These are phyloP conservation scores for Galago senegalensis DNA, from an alignment of 2,797 vertebrate genomes.

Conservation along the genomic window DNA sequence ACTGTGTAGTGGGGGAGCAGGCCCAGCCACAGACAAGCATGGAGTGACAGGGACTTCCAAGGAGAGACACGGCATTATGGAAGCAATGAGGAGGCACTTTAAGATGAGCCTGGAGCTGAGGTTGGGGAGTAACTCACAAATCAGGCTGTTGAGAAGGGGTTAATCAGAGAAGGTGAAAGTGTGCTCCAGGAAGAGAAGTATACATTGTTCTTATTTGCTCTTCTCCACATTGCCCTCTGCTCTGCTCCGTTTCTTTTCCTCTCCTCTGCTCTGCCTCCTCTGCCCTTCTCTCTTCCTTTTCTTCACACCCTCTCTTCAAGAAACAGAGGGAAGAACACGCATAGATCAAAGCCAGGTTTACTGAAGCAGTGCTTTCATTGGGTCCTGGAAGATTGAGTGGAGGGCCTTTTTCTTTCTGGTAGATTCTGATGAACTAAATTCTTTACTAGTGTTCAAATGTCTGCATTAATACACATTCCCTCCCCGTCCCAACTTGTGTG, in stretches of 20 bases:
- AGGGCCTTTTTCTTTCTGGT: conserved; percentile 68
- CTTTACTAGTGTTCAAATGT: conserved; percentile 74
- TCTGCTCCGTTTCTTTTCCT: no score
- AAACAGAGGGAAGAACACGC: neutral
- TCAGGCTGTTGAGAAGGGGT: neutral
- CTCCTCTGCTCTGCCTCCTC: neutral
- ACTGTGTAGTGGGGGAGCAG: neutral
- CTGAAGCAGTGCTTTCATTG: conserved; percentile 82
- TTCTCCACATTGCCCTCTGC: no score
- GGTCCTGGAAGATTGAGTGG: conserved; percentile 68
- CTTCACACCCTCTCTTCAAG: neutral
- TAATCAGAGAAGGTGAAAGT: neutral
- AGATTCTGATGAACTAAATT: conserved; percentile 78
- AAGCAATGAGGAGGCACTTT: neutral
- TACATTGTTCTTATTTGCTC: neutral
- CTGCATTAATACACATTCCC: conserved; percentile 29
- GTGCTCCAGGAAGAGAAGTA: neutral
- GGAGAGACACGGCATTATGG: rapidly evolving
- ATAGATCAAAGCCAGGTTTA: conserved; percentile 39
- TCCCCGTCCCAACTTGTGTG: neutral
- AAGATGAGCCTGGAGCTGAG: rapidly evolving
- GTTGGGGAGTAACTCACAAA: neutral
- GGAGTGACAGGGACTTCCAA: neutral
- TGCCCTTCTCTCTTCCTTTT: no score
- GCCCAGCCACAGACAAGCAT: neutral